phyloP scores from a whole-genome alignment of 2,797 vertebrate genomes.

The Cottoperca gobio region DNA sequence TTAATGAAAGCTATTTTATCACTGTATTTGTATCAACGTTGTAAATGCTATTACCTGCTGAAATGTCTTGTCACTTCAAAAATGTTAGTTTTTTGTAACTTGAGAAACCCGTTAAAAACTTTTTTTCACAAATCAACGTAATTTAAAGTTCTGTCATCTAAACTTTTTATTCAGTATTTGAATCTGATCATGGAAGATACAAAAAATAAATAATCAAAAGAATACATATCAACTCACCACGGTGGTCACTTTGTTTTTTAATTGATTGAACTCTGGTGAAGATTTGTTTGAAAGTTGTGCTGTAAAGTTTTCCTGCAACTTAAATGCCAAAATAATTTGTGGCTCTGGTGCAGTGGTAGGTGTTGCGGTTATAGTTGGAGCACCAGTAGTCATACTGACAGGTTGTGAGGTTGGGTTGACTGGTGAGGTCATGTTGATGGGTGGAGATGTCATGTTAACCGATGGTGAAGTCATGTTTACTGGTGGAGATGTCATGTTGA shows the following conservation, averaged over 20 bases:
- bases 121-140: not conserved
- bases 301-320: fast-evolving
- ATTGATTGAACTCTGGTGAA: not conserved
- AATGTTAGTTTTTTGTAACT: not conserved
- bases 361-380: not conserved
- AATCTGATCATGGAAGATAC: not conserved
- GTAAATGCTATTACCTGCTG: not conserved
- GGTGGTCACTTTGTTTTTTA: not conserved
- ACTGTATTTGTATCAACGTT: not conserved
- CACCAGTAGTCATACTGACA: not conserved
- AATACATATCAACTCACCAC: slow-evolving; percentile 18
- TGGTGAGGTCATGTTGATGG: not conserved
- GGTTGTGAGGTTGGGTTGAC: not conserved
- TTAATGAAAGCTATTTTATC: not conserved
- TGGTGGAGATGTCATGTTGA: not conserved
- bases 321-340: slow-evolving; percentile 22
- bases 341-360: not conserved
- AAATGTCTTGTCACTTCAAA: not conserved
- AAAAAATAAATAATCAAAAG: not conserved
- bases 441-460: not conserved
- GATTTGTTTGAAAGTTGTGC: not conserved
- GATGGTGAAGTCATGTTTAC: not conserved
- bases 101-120: not conserved
- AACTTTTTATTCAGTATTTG: fast-evolving
- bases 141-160: not conserved